phyloP scores from a whole-genome alignment of 2,888 invertebrate species.

The Caenorhabditis auriculariae region DNA sequence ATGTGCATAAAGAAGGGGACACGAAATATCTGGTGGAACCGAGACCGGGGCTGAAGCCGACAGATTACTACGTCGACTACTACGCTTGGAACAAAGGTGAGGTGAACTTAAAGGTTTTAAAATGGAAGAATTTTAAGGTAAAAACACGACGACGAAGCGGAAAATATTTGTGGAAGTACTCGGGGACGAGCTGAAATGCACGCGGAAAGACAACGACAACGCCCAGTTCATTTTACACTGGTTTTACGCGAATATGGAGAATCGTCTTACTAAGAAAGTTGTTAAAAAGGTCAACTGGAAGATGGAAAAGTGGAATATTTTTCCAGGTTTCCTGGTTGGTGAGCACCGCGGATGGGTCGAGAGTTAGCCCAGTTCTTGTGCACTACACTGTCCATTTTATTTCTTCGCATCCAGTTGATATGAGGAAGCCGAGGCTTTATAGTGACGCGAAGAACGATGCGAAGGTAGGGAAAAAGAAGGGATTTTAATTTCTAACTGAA shows the following conservation, averaged over 20 bases:
- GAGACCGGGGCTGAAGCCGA: conserved; percentile 19
- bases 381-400: conserved; percentile 22
- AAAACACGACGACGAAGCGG: conserved; percentile 26
- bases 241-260: conserved; percentile 34
- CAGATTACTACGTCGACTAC: conserved; percentile 26
- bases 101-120: not conserved
- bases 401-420: conserved; percentile 11
- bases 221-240: conserved; percentile 23
- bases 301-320: not conserved
- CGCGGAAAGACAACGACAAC: conserved; percentile 5
- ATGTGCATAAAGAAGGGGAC: conserved; percentile 8
- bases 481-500: no score
- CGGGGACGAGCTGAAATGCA: conserved; percentile 22
- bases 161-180: conserved; percentile 23
- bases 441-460: conserved; percentile 3
- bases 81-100: conserved; percentile 20
- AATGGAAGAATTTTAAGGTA: conserved; percentile 6
- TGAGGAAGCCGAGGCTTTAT: conserved; percentile 24
- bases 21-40: conserved; percentile 27
- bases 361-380: conserved; percentile 22
- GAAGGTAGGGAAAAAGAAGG: no score
- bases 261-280: conserved; percentile 22
- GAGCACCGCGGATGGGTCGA: conserved; percentile 3
- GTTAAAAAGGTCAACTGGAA: not conserved
- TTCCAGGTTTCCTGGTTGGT: conserved; percentile 25